Conservation (phyloP, 2,113 vertebrate species). For the Paramormyrops kingsleyae region DNA sequence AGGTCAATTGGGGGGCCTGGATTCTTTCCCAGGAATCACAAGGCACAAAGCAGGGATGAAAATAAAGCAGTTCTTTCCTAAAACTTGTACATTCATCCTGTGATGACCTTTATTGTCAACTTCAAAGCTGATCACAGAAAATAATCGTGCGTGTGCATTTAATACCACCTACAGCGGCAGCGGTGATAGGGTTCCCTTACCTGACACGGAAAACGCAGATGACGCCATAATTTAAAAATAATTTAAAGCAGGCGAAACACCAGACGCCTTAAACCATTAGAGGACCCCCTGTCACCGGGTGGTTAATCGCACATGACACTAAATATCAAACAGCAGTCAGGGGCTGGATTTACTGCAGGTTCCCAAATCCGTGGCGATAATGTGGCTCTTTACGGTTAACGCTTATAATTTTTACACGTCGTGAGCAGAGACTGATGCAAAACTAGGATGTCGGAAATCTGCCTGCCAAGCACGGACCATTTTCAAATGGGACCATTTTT, state of each 20-base stretch:
- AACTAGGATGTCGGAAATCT: background rate
- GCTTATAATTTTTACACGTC: background rate
- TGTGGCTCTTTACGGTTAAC: background rate
- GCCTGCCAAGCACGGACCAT: background rate
- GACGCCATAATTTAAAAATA: background rate
- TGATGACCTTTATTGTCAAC: background rate
- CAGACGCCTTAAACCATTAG: background rate
- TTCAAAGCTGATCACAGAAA: background rate
- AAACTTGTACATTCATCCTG: background rate
- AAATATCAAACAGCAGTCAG: background rate
- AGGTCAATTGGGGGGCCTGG: background rate
- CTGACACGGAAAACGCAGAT: background rate
- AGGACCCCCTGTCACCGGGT: background rate
- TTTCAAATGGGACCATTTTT: background rate
- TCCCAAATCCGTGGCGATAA: background rate
- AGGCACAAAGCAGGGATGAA: background rate
- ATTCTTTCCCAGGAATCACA: background rate
- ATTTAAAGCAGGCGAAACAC: background rate
- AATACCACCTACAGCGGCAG: background rate
- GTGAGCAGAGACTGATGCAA: background rate
- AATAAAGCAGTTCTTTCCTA: background rate
- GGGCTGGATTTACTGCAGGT: background rate
- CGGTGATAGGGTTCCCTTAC: background rate
- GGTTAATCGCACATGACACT: background rate
- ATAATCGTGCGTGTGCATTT: background rate